A percentile compares a stretch with the other conserved stretches of the same genome.
Evolutionary conservation across 2,888 invertebrate species (phyloP).

Genomic region (Nephrotoma flavescens): DNA sequence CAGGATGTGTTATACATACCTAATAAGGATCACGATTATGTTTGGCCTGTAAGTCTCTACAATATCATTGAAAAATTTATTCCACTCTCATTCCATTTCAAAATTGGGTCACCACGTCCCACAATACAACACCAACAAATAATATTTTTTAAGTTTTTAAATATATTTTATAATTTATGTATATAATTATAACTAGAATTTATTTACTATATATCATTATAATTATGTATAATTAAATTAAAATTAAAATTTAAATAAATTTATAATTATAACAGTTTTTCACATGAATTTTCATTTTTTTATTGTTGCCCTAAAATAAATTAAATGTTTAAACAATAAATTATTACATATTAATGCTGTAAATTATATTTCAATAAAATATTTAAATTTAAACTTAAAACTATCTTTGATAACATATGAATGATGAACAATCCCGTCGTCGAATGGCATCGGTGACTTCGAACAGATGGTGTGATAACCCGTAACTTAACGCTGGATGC

Average conservation of each 20-base stretch:
- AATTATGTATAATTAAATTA: neutral
- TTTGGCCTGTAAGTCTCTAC: too few species aligned
- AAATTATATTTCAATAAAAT: neutral
- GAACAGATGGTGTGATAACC: constrained; percentile 50
- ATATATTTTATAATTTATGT: neutral
- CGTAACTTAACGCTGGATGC: constrained; percentile 39
- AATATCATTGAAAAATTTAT: too few species aligned
- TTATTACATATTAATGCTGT: neutral
- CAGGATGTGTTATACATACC: too few species aligned
- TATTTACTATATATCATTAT: neutral
- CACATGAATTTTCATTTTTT: neutral
- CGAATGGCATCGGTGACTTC: constrained; percentile 62
- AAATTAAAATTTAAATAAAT: neutral
- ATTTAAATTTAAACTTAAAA: neutral
- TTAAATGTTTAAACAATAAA: neutral
- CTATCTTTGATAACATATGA: constrained; percentile 33
- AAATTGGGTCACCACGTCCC: neutral
- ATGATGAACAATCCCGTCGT: constrained; percentile 50
- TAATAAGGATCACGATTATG: too few species aligned
- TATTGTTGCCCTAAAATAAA: neutral
- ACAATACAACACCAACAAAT: neutral
- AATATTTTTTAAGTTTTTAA: neutral
- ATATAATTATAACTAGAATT: neutral
- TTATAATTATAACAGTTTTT: neutral
- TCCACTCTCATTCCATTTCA: too few species aligned